Evolutionary conservation across 2,888 invertebrate genomes (phyloP).

Genomic region (Euzophera pinguis): DNA sequence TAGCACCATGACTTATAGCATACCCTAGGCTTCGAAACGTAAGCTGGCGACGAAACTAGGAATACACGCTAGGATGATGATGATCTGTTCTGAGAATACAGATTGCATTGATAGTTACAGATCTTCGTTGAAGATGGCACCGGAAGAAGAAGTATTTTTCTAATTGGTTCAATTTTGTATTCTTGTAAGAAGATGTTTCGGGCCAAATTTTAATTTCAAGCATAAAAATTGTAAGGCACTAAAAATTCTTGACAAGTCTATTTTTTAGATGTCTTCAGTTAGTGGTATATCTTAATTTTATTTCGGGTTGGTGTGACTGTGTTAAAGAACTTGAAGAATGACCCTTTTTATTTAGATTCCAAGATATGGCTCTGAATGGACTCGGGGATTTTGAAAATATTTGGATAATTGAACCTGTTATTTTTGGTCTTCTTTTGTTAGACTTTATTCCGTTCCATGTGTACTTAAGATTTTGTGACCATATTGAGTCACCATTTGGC

Average conservation of each 20-base stretch:
- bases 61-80: too few relatives aligned
- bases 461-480: not conserved
- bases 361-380: slow-evolving; percentile 5
- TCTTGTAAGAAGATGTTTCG: too few relatives aligned
- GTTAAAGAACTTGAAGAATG: slow-evolving; percentile 14
- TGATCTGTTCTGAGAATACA: too few relatives aligned
- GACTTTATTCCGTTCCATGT: not conserved
- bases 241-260: not conserved
- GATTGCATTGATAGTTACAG: too few relatives aligned
- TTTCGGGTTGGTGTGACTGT: slow-evolving; percentile 30
- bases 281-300: slow-evolving; percentile 52
- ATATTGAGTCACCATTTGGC: not conserved
- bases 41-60: too few relatives aligned
- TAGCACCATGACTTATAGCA: too few relatives aligned
- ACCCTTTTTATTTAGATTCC: slow-evolving; percentile 11
- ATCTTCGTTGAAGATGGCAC: too few relatives aligned
- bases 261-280: slow-evolving; percentile 23
- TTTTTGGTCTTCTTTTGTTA: not conserved
- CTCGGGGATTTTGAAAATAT: slow-evolving; percentile 3
- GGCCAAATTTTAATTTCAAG: too few relatives aligned
- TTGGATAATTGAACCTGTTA: not conserved
- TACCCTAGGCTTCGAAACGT: too few relatives aligned
- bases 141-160: too few relatives aligned
- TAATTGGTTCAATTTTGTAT: too few relatives aligned
- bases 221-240: too few relatives aligned